A percentile compares a stretch with the other conserved stretches of the same genome.
Evolutionary conservation across 2,113 vertebrate species (phyloP).

Genomic region (Hyperopisus bebe): DNA sequence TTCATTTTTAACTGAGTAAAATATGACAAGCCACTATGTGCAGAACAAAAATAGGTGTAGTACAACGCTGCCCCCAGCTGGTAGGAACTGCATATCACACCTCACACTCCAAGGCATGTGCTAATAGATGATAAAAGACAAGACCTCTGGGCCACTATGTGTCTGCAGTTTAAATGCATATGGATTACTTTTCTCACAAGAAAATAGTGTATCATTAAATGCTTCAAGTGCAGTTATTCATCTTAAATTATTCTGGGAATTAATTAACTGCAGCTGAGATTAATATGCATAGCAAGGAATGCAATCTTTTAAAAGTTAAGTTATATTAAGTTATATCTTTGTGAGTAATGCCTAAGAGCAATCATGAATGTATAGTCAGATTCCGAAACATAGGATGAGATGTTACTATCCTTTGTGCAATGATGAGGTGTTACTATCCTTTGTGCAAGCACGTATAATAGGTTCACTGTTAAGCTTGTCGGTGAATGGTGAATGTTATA

Average conservation of each 20-base stretch:
- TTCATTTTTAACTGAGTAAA: no score
- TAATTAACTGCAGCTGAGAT: neutral
- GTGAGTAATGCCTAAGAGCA: neutral
- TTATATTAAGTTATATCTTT: neutral
- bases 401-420: no score
- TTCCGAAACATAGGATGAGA: no score
- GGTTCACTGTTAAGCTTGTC: no score
- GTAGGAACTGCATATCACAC: neutral
- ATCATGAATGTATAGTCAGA: neutral
- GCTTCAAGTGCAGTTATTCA: neutral
- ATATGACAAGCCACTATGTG: neutral
- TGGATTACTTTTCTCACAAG: neutral
- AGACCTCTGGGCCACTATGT: neutral
- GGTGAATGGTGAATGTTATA: no score
- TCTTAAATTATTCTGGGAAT: neutral
- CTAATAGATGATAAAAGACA: neutral
- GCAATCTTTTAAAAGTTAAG: neutral
- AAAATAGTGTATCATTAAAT: neutral
- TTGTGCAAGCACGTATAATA: no score
- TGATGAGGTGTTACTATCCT: no score
- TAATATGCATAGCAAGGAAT: neutral
- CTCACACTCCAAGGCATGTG: neutral
- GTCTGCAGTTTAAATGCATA: neutral
- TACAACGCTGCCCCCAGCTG: neutral
- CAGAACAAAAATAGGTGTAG: neutral